Conservation (phyloP, 2,113 vertebrate species). For the Nesoenas mayeri region DNA sequence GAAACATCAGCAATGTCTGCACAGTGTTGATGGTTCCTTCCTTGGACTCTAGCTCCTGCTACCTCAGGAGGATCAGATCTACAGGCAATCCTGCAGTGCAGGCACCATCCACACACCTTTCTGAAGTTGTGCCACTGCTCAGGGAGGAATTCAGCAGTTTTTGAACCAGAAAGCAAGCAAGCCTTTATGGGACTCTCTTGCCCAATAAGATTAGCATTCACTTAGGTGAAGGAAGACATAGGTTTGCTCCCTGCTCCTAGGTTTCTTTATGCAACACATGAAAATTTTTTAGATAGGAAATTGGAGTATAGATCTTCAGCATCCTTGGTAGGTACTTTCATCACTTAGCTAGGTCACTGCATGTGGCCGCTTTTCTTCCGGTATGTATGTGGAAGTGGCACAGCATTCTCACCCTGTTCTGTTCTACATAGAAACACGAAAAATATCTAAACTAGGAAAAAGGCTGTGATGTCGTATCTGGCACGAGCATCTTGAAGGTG, state of each 20-base stretch:
- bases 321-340: not conserved
- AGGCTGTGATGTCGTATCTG: not conserved
- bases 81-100: not conserved
- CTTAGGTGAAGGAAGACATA: not conserved
- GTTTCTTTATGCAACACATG: not conserved
- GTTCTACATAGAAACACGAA: not conserved
- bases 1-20: not conserved
- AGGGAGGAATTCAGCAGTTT: not conserved
- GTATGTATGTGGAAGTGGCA: not conserved
- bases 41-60: not conserved
- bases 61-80: not conserved
- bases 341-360: not conserved
- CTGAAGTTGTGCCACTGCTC: not conserved
- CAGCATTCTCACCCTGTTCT: not conserved
- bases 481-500: not conserved
- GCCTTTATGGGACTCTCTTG: fast-evolving
- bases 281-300: not conserved
- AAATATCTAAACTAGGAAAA: not conserved
- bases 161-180: not conserved
- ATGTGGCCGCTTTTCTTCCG: not conserved
- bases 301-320: not conserved
- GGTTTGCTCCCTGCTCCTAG: not conserved
- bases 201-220: not conserved
- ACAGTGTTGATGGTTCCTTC: not conserved
- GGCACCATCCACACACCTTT: not conserved